These are phyloP conservation scores for Chesias legatella DNA, from an alignment of 2,888 invertebrate species.

Conservation along the genomic window DNA sequence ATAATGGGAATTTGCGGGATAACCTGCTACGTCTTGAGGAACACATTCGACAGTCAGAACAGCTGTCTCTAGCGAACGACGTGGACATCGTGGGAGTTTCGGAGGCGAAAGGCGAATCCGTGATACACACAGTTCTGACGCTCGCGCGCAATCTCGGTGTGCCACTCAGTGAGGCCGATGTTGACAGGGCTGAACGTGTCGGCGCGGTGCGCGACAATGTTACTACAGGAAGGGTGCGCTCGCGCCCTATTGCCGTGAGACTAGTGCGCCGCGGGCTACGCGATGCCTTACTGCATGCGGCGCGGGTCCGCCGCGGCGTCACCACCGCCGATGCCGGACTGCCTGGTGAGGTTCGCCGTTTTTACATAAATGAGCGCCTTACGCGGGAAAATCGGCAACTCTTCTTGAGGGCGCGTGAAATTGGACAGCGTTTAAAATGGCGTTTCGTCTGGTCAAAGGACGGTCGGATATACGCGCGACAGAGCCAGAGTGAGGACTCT, in stretches of 20 bases:
- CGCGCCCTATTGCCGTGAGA: conserved; percentile 16
- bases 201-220: conserved; percentile 8
- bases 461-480: neutral
- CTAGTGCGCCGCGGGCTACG: conserved; percentile 17
- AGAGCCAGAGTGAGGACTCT: conserved; percentile 1
- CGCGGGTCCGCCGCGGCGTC: conserved; percentile 17
- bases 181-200: conserved; percentile 18
- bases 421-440: neutral
- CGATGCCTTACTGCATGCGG: conserved; percentile 16
- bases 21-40: too few species aligned
- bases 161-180: conserved; percentile 16
- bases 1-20: too few species aligned
- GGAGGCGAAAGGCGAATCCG: conserved; percentile 16
- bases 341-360: conserved; percentile 4
- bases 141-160: conserved; percentile 20
- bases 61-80: conserved; percentile 17
- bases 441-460: too few species aligned
- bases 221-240: neutral
- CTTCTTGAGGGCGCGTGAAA: neutral
- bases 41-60: too few species aligned
- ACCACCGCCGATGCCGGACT: conserved; percentile 12
- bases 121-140: conserved; percentile 7
- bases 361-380: conserved; percentile 10
- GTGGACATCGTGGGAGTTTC: conserved; percentile 22
- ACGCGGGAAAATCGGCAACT: conserved; percentile 2